These are phyloP conservation scores for Brachyhypopomus gauderio DNA, from an alignment of 2,113 vertebrate species.

Conservation along the genomic window DNA sequence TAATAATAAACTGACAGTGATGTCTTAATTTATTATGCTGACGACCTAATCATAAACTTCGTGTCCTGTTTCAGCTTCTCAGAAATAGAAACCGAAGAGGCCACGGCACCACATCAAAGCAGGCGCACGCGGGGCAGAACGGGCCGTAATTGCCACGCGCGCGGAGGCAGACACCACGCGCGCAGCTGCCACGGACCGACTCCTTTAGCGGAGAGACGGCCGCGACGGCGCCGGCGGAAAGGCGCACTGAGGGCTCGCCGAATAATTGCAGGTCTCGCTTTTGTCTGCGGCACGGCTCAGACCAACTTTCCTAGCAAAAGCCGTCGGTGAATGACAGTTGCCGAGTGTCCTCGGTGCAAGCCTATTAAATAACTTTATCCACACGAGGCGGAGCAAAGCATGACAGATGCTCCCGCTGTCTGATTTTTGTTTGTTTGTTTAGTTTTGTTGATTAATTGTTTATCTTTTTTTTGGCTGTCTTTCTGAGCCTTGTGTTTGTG, in stretches of 20 bases:
- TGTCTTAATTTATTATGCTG: background rate
- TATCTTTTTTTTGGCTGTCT: slow-evolving; percentile 46
- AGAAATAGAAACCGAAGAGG: slow-evolving; percentile 27
- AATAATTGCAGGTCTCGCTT: slow-evolving; percentile 70
- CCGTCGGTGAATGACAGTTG: slow-evolving; percentile 73
- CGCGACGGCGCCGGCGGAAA: slow-evolving; percentile 29
- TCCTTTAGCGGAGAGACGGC: slow-evolving; percentile 54
- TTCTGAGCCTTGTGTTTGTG: slow-evolving; percentile 4
- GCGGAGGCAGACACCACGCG: slow-evolving; percentile 28
- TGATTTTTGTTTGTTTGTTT: slow-evolving; percentile 51
- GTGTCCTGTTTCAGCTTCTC: background rate
- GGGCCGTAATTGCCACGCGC: slow-evolving; percentile 43
- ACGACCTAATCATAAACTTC: background rate
- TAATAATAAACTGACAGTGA: too few relatives aligned
- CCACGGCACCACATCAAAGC: slow-evolving; percentile 22
- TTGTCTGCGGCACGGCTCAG: slow-evolving; percentile 64
- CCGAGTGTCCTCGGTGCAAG: slow-evolving; percentile 71
- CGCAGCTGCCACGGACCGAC: slow-evolving; percentile 48
- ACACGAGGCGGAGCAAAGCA: slow-evolving; percentile 70
- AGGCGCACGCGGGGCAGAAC: slow-evolving; percentile 32
- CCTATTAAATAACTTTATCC: slow-evolving; percentile 78
- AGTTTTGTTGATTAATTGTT: slow-evolving; percentile 71
- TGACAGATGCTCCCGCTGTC: slow-evolving; percentile 72
- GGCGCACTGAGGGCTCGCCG: slow-evolving; percentile 47
- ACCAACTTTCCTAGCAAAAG: slow-evolving; percentile 76